Conservation (phyloP, 2,113 vertebrate genomes). For the Dicaeum eximium region DNA sequence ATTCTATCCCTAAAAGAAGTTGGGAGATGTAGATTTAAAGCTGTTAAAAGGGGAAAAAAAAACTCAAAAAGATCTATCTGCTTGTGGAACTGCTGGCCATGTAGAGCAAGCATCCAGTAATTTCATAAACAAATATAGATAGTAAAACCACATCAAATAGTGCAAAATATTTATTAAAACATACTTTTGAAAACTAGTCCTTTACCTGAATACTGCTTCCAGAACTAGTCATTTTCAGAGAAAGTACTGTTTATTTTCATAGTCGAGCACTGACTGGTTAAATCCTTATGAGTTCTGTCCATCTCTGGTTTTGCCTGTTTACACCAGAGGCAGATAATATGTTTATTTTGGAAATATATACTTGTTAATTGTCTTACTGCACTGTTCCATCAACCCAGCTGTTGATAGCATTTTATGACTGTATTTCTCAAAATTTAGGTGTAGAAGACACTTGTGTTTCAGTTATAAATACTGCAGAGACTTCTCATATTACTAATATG, state of each 20-base stretch:
- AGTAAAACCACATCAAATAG: not conserved
- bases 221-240: not conserved
- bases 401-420: conserved; percentile 17
- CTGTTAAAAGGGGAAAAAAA: not conserved
- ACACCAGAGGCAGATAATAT: not conserved
- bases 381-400: conserved; percentile 45
- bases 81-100: not conserved
- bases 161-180: not conserved
- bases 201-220: not conserved
- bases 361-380: conserved; percentile 17
- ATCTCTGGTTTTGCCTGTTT: conserved; percentile 26
- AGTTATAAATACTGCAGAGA: conserved; percentile 19
- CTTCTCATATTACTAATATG: conserved; percentile 39
- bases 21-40: not conserved
- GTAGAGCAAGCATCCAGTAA: not conserved
- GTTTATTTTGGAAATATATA: conserved; percentile 47
- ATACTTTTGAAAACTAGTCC: not conserved
- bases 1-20: not conserved
- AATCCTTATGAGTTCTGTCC: not conserved
- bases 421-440: conserved; percentile 13
- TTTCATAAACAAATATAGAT: not conserved
- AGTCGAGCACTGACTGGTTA: not conserved
- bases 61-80: not conserved
- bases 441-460: not conserved
- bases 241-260: not conserved